Percentiles rank a stretch among this genome's conserved stretches.
phyloP scores from a whole-genome alignment of 2,888 invertebrate species.

The Tetranychus piercei region DNA sequence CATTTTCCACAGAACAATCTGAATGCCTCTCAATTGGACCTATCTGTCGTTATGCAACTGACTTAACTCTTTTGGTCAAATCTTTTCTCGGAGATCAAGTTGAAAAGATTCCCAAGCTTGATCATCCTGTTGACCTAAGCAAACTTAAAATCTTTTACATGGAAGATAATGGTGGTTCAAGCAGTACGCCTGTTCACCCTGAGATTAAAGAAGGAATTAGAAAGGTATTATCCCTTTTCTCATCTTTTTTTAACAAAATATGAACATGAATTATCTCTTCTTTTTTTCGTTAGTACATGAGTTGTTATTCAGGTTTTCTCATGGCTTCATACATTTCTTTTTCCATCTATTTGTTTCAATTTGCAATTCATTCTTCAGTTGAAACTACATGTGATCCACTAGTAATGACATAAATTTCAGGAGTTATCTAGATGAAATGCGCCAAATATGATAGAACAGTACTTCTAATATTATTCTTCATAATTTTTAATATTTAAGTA shows the following conservation, averaged over 20 bases:
- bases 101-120: conserved; percentile 20
- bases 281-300: not conserved
- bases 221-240: conserved; percentile 5
- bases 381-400: too few species aligned
- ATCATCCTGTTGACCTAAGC: conserved; percentile 17
- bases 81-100: conserved; percentile 33
- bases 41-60: conserved; percentile 65
- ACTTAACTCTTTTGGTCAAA: conserved; percentile 57
- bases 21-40: conserved; percentile 72
- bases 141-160: conserved; percentile 25
- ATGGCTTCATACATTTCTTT: not conserved
- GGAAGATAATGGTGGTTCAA: conserved; percentile 34
- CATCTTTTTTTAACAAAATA: not conserved
- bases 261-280: not conserved
- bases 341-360: not conserved
- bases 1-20: conserved; percentile 44
- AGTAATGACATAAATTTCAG: too few species aligned
- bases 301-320: not conserved
- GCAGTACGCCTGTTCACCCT: not conserved
- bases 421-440: too few species aligned
- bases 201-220: conserved; percentile 15
- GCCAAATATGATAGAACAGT: too few species aligned
- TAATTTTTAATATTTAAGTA: too few species aligned
- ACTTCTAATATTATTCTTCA: too few species aligned
- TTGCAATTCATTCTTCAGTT: not conserved